Base-by-base conservation (phyloP, 2,113 vertebrate species). In the Rallus limicola region DNA sequence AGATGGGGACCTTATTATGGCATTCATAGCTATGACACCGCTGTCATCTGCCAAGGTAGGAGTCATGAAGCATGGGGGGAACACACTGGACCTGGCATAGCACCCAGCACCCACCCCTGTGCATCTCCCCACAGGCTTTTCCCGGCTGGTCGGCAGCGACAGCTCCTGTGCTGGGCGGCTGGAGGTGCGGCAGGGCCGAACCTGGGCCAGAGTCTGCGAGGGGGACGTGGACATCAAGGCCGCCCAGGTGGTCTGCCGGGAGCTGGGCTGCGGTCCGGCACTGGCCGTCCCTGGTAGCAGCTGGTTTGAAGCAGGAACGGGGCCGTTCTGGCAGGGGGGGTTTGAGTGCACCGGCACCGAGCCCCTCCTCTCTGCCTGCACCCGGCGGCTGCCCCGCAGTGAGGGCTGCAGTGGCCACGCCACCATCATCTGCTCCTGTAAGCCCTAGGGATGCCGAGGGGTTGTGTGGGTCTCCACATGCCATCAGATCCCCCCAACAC, bases 11-110 rank as follows among this genome's bases (percentile, higher is more conserved):
- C 88, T 5, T 93, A 86, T 4, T 0, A 0, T 0, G 2, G 0
- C 7, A 0, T 0, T 3, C 69, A 78, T 0, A 0, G 16, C 1
- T 48, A 0, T 0, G 81, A 95, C 6, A 1, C 3, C 0, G 58
- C 36, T 0, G 81, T 96, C 0, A 1, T 55, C 4, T 96, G 95
- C 81, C 77, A 89, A 95, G 95, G 94, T 95, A 75, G 44, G 81
- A 44, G 44, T 15, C 0, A 0, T 21, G 48, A 0, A 19, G 4
- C 2, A 50, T 44, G 3, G 6, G 0, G 3, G 2, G 11, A 2
- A 3, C 0, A 0, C 0, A 1, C 18, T 3, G 0, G 3, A 12
- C 8, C 16, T 0, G 2, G 26, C 44, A 2, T 10, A 3, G 42
- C 16, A 26, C 14, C 31, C 28, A 2, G 1, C 1, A 0, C 13